Percentiles rank a stretch among this genome's conserved stretches.
Evolutionary conservation across 2,113 vertebrate species (phyloP).

Genomic region (Poecile atricapillus): DNA sequence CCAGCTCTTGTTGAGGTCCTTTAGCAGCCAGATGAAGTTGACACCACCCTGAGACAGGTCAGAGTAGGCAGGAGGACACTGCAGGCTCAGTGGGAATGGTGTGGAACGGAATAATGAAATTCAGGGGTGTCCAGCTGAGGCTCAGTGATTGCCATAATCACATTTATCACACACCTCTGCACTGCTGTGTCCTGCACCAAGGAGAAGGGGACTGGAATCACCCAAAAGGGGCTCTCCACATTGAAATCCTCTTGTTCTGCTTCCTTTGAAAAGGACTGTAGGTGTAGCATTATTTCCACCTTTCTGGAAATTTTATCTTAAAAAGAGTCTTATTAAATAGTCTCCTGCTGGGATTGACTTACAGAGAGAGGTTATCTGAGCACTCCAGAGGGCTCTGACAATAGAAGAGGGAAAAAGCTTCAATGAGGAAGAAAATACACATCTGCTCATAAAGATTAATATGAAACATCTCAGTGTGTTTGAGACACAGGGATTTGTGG

Average conservation of each 20-base stretch:
- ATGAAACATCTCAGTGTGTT: neutral
- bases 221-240: neutral
- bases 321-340: slow-evolving; percentile 2
- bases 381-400: slow-evolving; percentile 21
- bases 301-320: neutral
- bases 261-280: neutral
- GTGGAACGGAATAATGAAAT: neutral
- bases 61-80: neutral
- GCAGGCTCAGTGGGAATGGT: neutral
- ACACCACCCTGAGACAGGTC: neutral
- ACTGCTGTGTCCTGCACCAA: neutral
- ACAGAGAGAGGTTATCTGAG: neutral
- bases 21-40: neutral
- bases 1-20: neutral
- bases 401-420: neutral
- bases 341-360: neutral
- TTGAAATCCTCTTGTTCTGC: neutral
- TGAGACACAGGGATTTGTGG: neutral
- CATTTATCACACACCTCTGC: neutral
- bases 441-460: neutral
- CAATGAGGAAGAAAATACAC: neutral
- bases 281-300: neutral
- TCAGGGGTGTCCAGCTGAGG: neutral
- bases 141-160: neutral
- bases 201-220: neutral